Evolutionary conservation across 1,140 invertebrate species (phyloP).

Genomic region (Caenorhabditis elegans): DNA sequence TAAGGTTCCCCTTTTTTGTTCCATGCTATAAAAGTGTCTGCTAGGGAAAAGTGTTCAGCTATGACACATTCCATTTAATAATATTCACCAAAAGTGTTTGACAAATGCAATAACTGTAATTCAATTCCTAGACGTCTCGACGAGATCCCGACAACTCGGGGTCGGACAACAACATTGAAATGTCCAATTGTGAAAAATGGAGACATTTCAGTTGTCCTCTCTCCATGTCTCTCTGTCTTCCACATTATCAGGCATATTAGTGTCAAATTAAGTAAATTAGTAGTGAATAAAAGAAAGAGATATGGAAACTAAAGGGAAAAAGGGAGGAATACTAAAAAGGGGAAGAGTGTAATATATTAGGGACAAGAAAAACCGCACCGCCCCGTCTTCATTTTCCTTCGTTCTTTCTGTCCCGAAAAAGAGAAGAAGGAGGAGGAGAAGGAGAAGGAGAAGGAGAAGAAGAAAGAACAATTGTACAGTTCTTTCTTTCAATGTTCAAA

Average conservation of each 20-base stretch:
- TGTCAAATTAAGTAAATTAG: slow-evolving; percentile 13
- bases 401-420: slow-evolving; percentile 20
- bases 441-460: neutral
- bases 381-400: neutral
- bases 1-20: no score
- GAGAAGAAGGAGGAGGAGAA: no score
- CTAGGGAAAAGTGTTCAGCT: neutral
- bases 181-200: neutral
- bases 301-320: neutral
- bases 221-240: neutral
- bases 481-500: slow-evolving; percentile 14
- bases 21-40: no score
- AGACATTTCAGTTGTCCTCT: neutral
- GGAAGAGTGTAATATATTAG: slow-evolving; percentile 13
- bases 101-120: neutral
- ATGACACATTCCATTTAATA: neutral
- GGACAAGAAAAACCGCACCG: neutral
- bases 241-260: neutral
- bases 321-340: slow-evolving; percentile 19
- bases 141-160: no score
- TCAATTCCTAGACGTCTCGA: neutral
- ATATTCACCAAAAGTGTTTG: neutral
- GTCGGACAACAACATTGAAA: no score
- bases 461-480: slow-evolving; percentile 10
- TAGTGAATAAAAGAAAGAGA: slow-evolving; percentile 11